phyloP scores from a whole-genome alignment of 2,888 invertebrate species.

The Bunonema sp. region DNA sequence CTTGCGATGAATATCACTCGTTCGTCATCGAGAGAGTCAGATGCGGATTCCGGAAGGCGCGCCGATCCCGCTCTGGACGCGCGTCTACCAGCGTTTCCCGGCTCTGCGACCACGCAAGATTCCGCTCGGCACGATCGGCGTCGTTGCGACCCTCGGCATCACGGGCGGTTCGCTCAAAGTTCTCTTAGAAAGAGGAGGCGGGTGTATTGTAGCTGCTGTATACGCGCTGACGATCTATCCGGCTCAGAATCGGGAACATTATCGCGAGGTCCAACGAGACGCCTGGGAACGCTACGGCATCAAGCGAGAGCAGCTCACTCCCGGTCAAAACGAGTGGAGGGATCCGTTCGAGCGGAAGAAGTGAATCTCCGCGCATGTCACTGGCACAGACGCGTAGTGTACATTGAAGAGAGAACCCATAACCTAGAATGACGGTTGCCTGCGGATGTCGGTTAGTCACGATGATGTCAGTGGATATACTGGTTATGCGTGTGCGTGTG shows the following conservation, averaged over 20 bases:
- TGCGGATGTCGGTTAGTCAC: too few relatives aligned
- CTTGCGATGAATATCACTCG: too few relatives aligned
- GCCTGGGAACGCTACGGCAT: too few relatives aligned
- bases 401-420: too few relatives aligned
- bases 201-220: conserved; percentile 15
- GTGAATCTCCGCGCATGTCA: conserved; percentile 1
- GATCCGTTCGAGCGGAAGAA: conserved; percentile 28
- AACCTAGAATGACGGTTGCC: too few relatives aligned
- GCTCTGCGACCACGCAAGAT: background rate
- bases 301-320: conserved; percentile 25
- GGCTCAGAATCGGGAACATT: conserved; percentile 9
- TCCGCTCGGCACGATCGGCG: conserved; percentile 25
- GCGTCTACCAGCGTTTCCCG: conserved; percentile 20
- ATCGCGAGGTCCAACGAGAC: too few relatives aligned
- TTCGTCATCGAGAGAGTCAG: too few relatives aligned
- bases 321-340: conserved; percentile 23
- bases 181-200: too few relatives aligned
- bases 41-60: conserved; percentile 34
- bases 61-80: conserved; percentile 23
- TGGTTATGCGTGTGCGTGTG: background rate
- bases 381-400: too few relatives aligned
- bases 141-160: conserved; percentile 15
- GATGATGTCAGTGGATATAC: too few relatives aligned
- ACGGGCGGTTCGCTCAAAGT: too few relatives aligned
- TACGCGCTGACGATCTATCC: conserved; percentile 27